Percentiles rank a stretch among this genome's conserved stretches.
Conservation (phyloP, 1,140 invertebrate genomes). For the Acromyrmex heyeri region DNA sequence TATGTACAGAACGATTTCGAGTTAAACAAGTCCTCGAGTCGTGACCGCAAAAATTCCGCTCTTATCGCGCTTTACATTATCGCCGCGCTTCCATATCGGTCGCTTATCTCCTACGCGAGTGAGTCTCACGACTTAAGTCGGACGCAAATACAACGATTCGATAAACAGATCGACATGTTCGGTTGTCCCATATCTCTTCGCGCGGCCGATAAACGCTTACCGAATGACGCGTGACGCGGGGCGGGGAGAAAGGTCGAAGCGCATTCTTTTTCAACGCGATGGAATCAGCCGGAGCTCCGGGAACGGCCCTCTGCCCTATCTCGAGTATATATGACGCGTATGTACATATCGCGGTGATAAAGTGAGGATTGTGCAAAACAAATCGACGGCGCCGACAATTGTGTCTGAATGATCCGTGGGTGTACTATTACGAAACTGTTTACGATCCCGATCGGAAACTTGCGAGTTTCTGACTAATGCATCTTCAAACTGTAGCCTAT, state of each 20-base stretch:
- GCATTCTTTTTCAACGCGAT: slow-evolving; percentile 26
- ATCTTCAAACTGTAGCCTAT: neutral
- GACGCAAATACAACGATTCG: slow-evolving; percentile 68
- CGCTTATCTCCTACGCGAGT: slow-evolving; percentile 62
- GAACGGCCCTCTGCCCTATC: slow-evolving; percentile 50
- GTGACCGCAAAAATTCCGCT: slow-evolving; percentile 54
- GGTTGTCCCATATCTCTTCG: slow-evolving; percentile 53
- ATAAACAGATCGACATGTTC: slow-evolving; percentile 70
- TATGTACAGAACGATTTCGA: slow-evolving; percentile 52
- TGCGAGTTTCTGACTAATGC: neutral
- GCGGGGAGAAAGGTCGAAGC: slow-evolving; percentile 2
- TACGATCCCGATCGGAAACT: neutral
- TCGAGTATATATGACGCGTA: slow-evolving; percentile 18
- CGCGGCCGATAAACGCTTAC: slow-evolving; percentile 8
- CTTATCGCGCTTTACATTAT: slow-evolving; percentile 72
- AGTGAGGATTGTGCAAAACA: slow-evolving; percentile 60
- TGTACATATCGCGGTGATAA: slow-evolving; percentile 57
- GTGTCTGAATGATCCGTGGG: slow-evolving; percentile 4
- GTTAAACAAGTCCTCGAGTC: slow-evolving; percentile 62
- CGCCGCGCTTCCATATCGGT: slow-evolving; percentile 65
- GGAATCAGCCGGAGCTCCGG: neutral
- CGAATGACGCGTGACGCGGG: neutral
- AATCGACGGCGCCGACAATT: slow-evolving; percentile 59
- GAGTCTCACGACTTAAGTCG: slow-evolving; percentile 51
- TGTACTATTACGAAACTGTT: neutral